Base-by-base conservation (phyloP, 2,113 vertebrate species). In the Eublepharis macularius region DNA sequence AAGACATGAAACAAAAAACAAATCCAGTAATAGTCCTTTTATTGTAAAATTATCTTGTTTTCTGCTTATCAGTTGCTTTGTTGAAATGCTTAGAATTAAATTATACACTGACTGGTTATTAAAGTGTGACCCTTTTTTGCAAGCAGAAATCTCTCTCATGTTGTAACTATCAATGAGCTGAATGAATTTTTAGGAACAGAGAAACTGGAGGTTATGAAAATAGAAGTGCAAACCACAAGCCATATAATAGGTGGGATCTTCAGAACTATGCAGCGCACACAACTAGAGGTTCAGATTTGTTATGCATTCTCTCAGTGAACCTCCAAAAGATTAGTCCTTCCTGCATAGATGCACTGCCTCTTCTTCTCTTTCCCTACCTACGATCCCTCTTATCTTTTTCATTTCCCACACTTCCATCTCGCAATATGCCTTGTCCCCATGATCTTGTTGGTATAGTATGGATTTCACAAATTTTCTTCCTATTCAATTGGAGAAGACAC, bases 121-220 rank as follows among this genome's bases (percentile, higher is more conserved):
- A 86, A 85, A 87, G 89, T 34, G 4, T 57, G 14, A 83, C 87
- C 6, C n/a, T 82, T 68, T 6, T 80, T 78, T 88, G 6, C 86
- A 4, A 14, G 32, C 10, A 57, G 47, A 72, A 81, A 3, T 13
- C 66, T 26, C 81, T 41, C 36, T 84, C 78, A 1, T 63, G 36
- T 2, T 57, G 3, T 1, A 51, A 36, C 2, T 84, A 4, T 36
- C 54, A 51, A 69, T 1, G 66, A 0, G 0, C 1, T 8, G 74
- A 70, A 47, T 75, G 36, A 34, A 32, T 78, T 84, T 70, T 78
- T 26, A 72, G 11, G 39, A 43, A 0, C 10, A 45, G 85, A 88
- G 85, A 86, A 89, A 17, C 26, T 32, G 34, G 3, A 81, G 6
- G 0, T 0, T 34, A 17, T 17, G 49, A 5, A 88, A 73, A 1